phyloP scores from a whole-genome alignment of 2,113 vertebrate species.

The Ancistrus triradiatus region DNA sequence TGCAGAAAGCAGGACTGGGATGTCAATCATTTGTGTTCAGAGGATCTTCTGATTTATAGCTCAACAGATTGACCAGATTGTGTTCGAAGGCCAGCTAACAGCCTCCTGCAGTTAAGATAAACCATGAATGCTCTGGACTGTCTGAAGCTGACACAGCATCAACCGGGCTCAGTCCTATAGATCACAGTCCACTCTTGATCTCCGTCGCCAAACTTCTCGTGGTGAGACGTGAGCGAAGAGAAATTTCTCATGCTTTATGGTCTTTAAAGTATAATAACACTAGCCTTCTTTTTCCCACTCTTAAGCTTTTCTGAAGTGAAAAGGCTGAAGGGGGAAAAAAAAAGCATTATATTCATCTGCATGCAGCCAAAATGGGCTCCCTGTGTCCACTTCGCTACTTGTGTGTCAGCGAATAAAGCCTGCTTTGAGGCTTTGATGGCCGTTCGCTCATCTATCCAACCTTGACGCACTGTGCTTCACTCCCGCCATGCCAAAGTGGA shows the following conservation, averaged over 20 bases:
- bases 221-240: background rate
- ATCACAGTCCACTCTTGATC: background rate
- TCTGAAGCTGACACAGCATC: background rate
- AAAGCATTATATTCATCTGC: slow-evolving; percentile 35
- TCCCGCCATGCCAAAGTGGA: slow-evolving; percentile 26
- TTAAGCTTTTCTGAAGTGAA: background rate
- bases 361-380: slow-evolving; percentile 32
- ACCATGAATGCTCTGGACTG: background rate
- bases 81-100: background rate
- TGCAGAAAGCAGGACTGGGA: too few species aligned
- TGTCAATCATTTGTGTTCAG: too few species aligned
- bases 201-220: background rate
- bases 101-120: background rate
- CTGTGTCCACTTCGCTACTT: slow-evolving; percentile 37
- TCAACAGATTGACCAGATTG: too few species aligned
- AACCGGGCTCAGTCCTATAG: background rate
- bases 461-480: slow-evolving; percentile 25
- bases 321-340: background rate
- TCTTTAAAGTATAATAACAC: background rate
- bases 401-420: slow-evolving; percentile 37
- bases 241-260: background rate
- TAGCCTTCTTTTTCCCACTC: background rate
- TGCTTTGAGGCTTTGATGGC: slow-evolving; percentile 25
- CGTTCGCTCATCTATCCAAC: slow-evolving; percentile 36
- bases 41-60: too few species aligned